Evolutionary conservation across 37 sponge, comb jelly and placozoan species (phyloP).

Genomic region (Beroe ovata): DNA sequence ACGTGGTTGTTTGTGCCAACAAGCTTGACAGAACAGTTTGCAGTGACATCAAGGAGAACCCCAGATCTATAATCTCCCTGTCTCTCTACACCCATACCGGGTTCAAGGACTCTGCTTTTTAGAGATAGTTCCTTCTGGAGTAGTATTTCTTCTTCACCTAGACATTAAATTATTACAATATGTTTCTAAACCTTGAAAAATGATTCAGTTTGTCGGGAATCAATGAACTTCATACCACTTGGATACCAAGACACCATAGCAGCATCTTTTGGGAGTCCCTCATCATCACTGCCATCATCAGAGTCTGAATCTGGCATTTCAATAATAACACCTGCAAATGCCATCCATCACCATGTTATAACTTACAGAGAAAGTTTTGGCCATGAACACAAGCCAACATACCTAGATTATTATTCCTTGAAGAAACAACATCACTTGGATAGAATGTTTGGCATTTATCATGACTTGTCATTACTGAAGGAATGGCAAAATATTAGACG

Average conservation of each 20-base stretch:
- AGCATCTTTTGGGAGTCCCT: conserved; percentile 27
- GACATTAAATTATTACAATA: neutral
- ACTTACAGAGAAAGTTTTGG: neutral
- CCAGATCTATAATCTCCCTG: conserved; percentile 29
- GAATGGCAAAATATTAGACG: too few relatives aligned
- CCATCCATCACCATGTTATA: neutral
- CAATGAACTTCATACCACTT: conserved; percentile 16
- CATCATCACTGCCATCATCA: conserved; percentile 42
- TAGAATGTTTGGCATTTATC: neutral
- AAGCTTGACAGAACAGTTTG: conserved; percentile 50
- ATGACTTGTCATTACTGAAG: too few relatives aligned
- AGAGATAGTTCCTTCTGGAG: conserved; percentile 46
- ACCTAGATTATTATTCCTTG: conserved; percentile 31
- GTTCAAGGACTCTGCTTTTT: conserved; percentile 16
- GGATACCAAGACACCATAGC: conserved; percentile 65
- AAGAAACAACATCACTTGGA: conserved; percentile 40
- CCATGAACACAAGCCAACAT: too few relatives aligned
- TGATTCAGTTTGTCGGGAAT: too few relatives aligned
- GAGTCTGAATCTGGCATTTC: conserved; percentile 65
- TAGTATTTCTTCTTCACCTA: conserved; percentile 60
- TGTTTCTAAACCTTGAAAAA: too few relatives aligned
- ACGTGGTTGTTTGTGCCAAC: conserved; percentile 30
- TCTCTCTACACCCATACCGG: conserved; percentile 47
- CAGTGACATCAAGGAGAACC: conserved; percentile 20
- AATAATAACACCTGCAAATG: conserved; percentile 45